Percentiles rank a stretch among this genome's conserved stretches.
phyloP scores from a whole-genome alignment of 1,140 invertebrate genomes.

The Drosophila baimaii region DNA sequence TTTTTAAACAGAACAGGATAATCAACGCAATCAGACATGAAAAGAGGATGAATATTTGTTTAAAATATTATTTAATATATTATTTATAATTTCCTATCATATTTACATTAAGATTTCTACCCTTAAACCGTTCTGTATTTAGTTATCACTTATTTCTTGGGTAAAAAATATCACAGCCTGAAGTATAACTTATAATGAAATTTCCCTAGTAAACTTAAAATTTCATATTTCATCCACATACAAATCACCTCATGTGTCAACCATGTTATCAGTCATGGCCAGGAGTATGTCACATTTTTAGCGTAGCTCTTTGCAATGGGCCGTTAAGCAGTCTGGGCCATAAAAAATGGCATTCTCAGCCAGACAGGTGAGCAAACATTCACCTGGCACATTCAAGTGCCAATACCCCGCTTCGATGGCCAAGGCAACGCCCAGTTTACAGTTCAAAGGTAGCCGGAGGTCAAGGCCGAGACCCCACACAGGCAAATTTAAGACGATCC shows the following conservation, averaged over 20 bases:
- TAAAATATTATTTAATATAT: too few species aligned
- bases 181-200: neutral
- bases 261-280: neutral
- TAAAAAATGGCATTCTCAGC: slow-evolving; percentile 11
- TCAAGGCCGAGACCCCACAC: slow-evolving; percentile 55
- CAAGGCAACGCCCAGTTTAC: slow-evolving; percentile 41
- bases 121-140: too few species aligned
- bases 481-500: slow-evolving; percentile 25
- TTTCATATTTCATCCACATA: neutral
- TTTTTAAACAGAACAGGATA: too few species aligned
- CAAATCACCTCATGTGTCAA: neutral
- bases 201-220: neutral
- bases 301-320: slow-evolving; percentile 11
- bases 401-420: slow-evolving; percentile 11
- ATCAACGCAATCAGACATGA: too few species aligned
- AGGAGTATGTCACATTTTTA: slow-evolving; percentile 2
- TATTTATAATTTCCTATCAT: too few species aligned
- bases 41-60: too few species aligned
- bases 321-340: slow-evolving; percentile 26
- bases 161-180: neutral
- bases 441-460: slow-evolving; percentile 68
- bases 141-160: neutral
- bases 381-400: slow-evolving; percentile 14
- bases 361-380: slow-evolving; percentile 35
- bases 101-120: too few species aligned